A percentile compares a stretch with the other conserved stretches of the same genome.
phyloP scores from a whole-genome alignment of 2,113 vertebrate species.

The Laterallus jamaicensis region DNA sequence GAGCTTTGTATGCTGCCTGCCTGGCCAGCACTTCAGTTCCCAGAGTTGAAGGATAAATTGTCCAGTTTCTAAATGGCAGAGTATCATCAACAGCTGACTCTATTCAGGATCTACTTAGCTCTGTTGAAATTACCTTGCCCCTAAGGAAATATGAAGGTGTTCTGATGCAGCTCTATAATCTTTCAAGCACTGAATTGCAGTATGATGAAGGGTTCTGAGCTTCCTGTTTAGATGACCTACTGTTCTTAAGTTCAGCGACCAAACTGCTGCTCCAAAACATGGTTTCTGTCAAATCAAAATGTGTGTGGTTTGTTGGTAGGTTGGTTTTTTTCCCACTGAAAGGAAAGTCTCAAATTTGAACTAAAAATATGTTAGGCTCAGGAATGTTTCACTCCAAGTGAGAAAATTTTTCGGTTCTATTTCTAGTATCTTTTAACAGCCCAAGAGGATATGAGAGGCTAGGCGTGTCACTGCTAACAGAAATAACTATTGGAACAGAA shows the following conservation, averaged over 20 bases:
- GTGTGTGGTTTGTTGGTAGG: background rate
- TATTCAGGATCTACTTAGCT: background rate
- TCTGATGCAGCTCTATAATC: background rate
- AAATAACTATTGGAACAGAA: background rate
- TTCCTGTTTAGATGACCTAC: background rate
- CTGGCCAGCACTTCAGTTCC: background rate
- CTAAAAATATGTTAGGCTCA: background rate
- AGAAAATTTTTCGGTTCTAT: conserved; percentile 5
- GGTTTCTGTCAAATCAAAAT: background rate
- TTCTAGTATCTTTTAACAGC: background rate
- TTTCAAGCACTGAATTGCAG: background rate
- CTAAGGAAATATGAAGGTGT: background rate
- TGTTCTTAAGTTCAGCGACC: background rate
- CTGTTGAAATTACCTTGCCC: background rate
- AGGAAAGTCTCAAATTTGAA: background rate
- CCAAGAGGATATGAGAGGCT: background rate
- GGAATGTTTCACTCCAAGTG: background rate
- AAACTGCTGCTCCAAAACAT: background rate
- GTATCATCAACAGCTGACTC: background rate
- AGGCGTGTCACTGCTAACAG: background rate
- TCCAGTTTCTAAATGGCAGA: background rate
- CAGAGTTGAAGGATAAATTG: background rate
- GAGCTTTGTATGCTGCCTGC: background rate
- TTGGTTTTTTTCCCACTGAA: background rate
- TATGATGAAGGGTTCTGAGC: background rate